phyloP scores from a whole-genome alignment of 2,888 invertebrate species.

The Poecilus cupreus region DNA sequence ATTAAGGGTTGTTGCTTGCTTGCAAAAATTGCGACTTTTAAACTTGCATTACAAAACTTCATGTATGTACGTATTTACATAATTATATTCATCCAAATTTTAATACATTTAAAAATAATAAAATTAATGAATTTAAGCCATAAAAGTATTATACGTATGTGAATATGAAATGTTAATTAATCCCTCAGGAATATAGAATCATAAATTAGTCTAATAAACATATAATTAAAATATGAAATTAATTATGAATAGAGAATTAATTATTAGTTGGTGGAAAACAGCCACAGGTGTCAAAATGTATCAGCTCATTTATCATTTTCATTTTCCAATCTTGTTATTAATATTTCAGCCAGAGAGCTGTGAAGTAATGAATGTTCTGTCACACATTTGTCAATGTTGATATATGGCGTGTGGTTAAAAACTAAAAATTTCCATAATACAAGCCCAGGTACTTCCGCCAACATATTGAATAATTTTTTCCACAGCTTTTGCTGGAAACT shows the following conservation, averaged over 20 bases:
- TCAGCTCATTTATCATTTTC: neutral
- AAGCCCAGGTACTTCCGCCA: neutral
- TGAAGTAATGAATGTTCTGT: neutral
- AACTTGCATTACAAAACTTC: too few relatives aligned
- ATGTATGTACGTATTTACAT: too few relatives aligned
- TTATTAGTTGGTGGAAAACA: neutral
- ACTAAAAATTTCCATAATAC: neutral
- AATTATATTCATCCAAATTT: too few relatives aligned
- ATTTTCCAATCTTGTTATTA: neutral
- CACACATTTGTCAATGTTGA: neutral
- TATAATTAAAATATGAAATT: neutral
- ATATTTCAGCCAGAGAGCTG: neutral
- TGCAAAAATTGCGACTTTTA: too few relatives aligned
- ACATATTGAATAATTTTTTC: neutral
- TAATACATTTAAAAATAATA: too few relatives aligned
- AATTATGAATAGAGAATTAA: neutral
- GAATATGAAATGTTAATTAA: too few relatives aligned
- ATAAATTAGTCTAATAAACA: neutral
- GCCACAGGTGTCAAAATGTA: neutral
- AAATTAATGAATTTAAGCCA: too few relatives aligned
- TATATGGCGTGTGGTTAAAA: neutral
- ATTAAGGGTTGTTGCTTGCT: too few relatives aligned
- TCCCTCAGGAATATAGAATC: too few relatives aligned
- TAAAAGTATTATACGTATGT: too few relatives aligned
- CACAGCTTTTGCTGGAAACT: neutral